Conservation (phyloP, 2,888 invertebrate genomes). For the Archips crataeganus region DNA sequence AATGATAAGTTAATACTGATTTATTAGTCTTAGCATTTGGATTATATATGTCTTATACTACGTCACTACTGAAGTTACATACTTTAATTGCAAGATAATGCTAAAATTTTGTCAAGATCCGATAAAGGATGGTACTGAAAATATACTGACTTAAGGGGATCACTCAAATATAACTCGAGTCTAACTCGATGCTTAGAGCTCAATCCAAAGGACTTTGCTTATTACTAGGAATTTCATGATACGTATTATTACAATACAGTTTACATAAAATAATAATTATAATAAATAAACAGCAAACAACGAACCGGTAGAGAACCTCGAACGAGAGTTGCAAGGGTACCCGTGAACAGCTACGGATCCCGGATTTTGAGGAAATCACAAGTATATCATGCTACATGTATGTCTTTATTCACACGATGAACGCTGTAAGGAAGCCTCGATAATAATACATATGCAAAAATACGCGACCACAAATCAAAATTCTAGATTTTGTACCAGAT, state of each 20-base stretch:
- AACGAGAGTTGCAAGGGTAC: slow-evolving; percentile 78
- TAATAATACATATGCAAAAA: slow-evolving; percentile 14
- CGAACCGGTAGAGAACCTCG: slow-evolving; percentile 83
- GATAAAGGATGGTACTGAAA: too few species aligned
- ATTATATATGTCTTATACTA: too few species aligned
- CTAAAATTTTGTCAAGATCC: too few species aligned
- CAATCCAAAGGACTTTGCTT: too few species aligned
- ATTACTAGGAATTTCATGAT: too few species aligned
- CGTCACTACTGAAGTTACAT: too few species aligned
- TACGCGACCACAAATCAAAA: neutral
- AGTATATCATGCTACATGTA: slow-evolving; percentile 49
- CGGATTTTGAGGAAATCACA: slow-evolving; percentile 45
- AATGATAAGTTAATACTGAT: too few species aligned
- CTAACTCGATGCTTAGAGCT: neutral
- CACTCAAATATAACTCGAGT: too few species aligned
- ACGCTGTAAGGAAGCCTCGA: slow-evolving; percentile 24
- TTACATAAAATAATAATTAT: slow-evolving; percentile 16
- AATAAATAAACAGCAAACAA: slow-evolving; percentile 73
- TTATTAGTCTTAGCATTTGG: too few species aligned
- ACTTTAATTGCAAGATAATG: too few species aligned
- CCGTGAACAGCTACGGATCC: slow-evolving; percentile 59
- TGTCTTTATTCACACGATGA: slow-evolving; percentile 33
- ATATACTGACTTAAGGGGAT: too few species aligned
- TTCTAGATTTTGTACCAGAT: neutral
- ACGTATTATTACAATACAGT: neutral